Evolutionary conservation across 2,888 invertebrate genomes (phyloP).

Genomic region (Melitaea athalia): DNA sequence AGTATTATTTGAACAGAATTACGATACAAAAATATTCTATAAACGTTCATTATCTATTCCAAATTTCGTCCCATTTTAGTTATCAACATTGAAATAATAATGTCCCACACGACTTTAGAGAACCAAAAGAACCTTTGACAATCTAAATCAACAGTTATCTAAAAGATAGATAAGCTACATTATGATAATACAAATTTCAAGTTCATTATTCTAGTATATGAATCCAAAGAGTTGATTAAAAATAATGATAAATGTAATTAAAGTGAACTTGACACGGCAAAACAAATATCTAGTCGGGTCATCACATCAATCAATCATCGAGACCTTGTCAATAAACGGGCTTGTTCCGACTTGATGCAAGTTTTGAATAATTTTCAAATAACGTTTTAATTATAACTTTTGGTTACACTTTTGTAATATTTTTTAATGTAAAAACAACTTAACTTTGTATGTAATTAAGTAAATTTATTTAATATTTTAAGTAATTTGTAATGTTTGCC

Average conservation of each 20-base stretch:
- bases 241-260: conserved; percentile 57
- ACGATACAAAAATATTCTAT: too few relatives aligned
- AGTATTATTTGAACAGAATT: too few relatives aligned
- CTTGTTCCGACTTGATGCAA: conserved; percentile 44
- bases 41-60: conserved; percentile 18
- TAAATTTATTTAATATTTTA: background rate
- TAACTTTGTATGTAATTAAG: background rate
- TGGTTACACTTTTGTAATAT: background rate
- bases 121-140: background rate
- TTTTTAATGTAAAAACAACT: background rate
- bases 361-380: conserved; percentile 42
- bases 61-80: too few relatives aligned
- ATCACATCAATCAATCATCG: conserved; percentile 65
- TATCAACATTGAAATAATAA: background rate
- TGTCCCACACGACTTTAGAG: background rate
- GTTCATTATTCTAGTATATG: conserved; percentile 27
- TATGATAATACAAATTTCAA: conserved; percentile 9
- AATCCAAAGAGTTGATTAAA: conserved; percentile 44
- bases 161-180: background rate
- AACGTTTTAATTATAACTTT: conserved; percentile 40
- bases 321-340: conserved; percentile 54
- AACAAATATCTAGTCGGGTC: conserved; percentile 67
- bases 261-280: conserved; percentile 64
- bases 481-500: background rate
- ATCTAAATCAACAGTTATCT: conserved; percentile 12